These are phyloP conservation scores for Araneus ventricosus DNA, from an alignment of 1,140 invertebrate genomes.

Conservation along the genomic window DNA sequence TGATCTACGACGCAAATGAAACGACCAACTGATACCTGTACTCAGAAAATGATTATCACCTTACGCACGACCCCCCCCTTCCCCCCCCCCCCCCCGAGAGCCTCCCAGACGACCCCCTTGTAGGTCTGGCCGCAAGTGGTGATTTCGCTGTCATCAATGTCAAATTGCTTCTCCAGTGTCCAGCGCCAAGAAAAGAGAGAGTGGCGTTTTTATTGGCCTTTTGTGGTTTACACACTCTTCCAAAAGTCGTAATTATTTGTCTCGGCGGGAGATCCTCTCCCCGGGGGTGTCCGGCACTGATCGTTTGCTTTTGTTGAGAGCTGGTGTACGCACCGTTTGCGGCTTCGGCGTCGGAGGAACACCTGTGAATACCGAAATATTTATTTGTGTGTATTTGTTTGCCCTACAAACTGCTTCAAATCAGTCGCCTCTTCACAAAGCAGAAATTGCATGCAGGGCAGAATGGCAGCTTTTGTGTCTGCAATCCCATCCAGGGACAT, in stretches of 20 bases:
- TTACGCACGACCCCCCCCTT: no score
- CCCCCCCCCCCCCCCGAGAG: no score
- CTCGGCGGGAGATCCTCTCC: neutral
- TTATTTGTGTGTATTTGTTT: no score
- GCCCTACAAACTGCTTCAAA: neutral
- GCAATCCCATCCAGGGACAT: no score
- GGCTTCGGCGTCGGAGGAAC: no score
- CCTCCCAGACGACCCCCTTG: neutral
- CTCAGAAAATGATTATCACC: no score
- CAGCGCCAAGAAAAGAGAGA: neutral
- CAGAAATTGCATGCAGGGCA: neutral
- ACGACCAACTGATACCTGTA: no score
- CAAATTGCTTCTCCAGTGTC: constrained; percentile 4
- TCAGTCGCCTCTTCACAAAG: neutral
- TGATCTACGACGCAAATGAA: no score
- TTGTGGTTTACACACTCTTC: constrained; percentile 43
- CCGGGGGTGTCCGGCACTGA: neutral
- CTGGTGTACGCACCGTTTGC: no score
- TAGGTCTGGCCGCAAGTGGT: neutral
- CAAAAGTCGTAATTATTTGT: constrained; percentile 47
- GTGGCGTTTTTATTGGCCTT: constrained; percentile 56
- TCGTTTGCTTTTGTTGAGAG: neutral
- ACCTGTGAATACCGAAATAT: no score
- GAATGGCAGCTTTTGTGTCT: no score
- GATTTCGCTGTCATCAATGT: constrained; percentile 30